These are phyloP conservation scores for Patiria pectinifera DNA, from an alignment of 53 echinoderm and acorn worm genomes.

Conservation along the genomic window DNA sequence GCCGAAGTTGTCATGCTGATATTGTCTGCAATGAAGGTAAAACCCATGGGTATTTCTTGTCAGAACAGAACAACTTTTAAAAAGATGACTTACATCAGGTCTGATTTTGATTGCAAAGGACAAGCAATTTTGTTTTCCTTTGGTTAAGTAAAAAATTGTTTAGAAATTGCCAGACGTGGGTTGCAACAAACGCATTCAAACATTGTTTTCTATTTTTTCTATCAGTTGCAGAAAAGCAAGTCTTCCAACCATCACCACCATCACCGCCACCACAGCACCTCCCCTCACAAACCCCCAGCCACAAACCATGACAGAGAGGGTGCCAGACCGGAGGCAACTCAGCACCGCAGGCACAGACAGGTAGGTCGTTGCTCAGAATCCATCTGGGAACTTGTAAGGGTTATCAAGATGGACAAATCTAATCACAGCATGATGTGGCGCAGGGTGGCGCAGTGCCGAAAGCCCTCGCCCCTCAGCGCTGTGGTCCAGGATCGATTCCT, in stretches of 20 bases:
- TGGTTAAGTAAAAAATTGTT: not conserved
- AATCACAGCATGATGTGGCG: too few species aligned
- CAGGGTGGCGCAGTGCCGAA: too few species aligned
- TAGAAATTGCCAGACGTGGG: not conserved
- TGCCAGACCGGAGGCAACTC: constrained; percentile 1
- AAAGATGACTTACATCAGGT: not conserved
- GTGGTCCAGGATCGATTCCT: too few species aligned
- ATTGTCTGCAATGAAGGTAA: constrained; percentile 84
- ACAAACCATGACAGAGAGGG: constrained; percentile 26
- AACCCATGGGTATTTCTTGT: not conserved
- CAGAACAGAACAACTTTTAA: not conserved
- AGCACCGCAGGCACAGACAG: constrained; percentile 24
- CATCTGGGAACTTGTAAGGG: not conserved
- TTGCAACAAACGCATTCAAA: not conserved
- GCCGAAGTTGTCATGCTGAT: constrained; percentile 86
- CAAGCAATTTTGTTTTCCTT: too few species aligned
- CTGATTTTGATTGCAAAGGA: too few species aligned
- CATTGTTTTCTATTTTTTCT: not conserved
- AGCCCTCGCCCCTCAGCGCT: too few species aligned
- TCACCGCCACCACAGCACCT: constrained; percentile 26
- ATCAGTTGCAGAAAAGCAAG: constrained; percentile 26
- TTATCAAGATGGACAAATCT: not conserved
- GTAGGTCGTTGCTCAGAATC: not conserved
- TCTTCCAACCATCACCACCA: constrained; percentile 38
- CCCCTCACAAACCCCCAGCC: constrained; percentile 10